Base-by-base conservation (phyloP, 2,113 vertebrate genomes). In the Tachuris rubrigastra region DNA sequence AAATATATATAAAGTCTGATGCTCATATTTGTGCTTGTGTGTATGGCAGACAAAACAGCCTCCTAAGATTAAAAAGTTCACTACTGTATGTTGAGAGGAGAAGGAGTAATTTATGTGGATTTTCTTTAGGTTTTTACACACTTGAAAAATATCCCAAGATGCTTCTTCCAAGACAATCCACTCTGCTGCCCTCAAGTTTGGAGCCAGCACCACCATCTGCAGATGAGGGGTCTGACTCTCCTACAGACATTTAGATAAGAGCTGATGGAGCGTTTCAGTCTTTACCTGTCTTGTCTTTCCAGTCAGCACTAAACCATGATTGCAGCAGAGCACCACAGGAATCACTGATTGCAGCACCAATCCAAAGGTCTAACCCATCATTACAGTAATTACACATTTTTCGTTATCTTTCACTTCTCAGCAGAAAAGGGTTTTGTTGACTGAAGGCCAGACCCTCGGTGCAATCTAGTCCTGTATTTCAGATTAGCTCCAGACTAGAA, bases 281-380 rank as follows among this genome's bases (percentile, higher is more conserved):
- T 77, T 90, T 85, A 94, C 89, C 91, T 95, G 75, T 68, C 83
- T 79, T 76, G 60, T 90, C 79, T 93, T 88, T 92, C 80, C 47
- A 94, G 90, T 89, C 93, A 92, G 89, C 89, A 55, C 80, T 95
- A 92, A 95, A 76, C 81, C 50, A 68, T 81, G 94, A 97, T 85
- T 97, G 91, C 69, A 3, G 91, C 44, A 78, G 53, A 87, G 76
- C 90, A 92, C 92, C 93, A 71, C 93, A 95, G 95, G 95, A 95
- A 95, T 92, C 91, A 94, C 95, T 96, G 96, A 97, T 97, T 96
- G 92, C 93, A 94, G 78, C 85, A 83, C 68, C 85, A 89, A 95
- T 90, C 80, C 84, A 87, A 90, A 91, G 91, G 62, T 89, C 95
- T 95, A 96, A 96, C 91, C 80, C 8, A 2, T 95, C 93, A 94